phyloP scores from a whole-genome alignment of 2,888 invertebrate species.

The Oscheius onirici region DNA sequence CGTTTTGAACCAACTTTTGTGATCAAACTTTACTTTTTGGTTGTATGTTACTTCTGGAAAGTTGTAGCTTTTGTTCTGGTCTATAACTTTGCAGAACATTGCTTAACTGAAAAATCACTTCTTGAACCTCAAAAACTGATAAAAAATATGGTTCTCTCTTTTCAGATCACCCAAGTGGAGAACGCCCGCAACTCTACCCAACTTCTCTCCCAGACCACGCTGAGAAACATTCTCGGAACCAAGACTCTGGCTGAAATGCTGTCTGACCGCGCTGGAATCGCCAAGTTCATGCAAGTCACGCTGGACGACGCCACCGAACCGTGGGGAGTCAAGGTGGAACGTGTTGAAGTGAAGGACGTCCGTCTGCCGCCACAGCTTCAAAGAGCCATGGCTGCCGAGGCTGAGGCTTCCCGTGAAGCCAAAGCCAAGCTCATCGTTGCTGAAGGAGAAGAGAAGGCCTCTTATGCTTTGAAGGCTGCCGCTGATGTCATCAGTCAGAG shows the following conservation, averaged over 20 bases:
- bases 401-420: conserved; percentile 90
- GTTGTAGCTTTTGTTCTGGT: no score
- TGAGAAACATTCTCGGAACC: conserved; percentile 75
- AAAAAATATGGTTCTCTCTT: no score
- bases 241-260: conserved; percentile 94
- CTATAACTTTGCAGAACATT: no score
- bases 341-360: conserved; percentile 78
- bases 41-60: no score
- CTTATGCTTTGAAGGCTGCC: conserved; percentile 89
- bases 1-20: background rate
- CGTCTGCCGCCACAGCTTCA: conserved; percentile 90
- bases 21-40: background rate
- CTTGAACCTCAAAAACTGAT: background rate
- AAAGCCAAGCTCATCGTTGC: conserved; percentile 83
- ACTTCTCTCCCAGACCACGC: conserved; percentile 74
- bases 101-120: background rate
- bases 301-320: conserved; percentile 74
- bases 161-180: conserved; percentile 75
- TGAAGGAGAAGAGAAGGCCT: conserved; percentile 87
- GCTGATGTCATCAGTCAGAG: conserved; percentile 87
- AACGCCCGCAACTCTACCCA: conserved; percentile 72
- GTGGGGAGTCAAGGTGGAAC: conserved; percentile 75
- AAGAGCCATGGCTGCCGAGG: conserved; percentile 94
- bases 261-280: conserved; percentile 92
- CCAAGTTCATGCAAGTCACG: conserved; percentile 74